Evolutionary conservation across 2,113 vertebrate species (phyloP).

Genomic region (Odocoileus virginianus): DNA sequence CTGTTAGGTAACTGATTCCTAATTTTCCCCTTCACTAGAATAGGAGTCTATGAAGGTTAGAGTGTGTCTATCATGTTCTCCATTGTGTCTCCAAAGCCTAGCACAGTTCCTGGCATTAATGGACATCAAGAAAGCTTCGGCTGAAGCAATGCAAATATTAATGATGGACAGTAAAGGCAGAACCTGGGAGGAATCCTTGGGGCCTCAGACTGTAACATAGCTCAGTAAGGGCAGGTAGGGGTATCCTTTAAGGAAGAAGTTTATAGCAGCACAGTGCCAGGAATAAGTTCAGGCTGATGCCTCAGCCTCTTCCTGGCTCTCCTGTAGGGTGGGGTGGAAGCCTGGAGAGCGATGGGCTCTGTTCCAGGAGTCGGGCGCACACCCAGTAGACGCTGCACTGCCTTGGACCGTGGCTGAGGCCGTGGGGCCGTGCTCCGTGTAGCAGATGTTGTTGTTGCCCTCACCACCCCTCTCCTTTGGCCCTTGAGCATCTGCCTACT

Average conservation of each 20-base stretch:
- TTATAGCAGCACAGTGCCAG: neutral
- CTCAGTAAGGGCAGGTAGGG: neutral
- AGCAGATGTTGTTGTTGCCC: neutral
- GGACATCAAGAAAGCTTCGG: neutral
- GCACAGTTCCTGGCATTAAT: neutral
- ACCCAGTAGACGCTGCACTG: neutral
- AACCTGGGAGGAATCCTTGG: neutral
- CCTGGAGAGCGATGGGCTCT: neutral
- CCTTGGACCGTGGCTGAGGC: neutral
- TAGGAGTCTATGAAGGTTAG: neutral
- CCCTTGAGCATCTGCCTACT: neutral
- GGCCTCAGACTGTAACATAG: neutral
- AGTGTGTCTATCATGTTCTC: neutral
- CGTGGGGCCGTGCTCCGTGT: rapidly evolving
- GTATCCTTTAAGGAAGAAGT: neutral
- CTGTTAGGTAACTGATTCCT: neutral
- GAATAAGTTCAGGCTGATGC: neutral
- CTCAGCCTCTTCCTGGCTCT: neutral
- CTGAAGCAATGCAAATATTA: neutral
- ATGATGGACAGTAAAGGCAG: neutral
- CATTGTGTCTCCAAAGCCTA: neutral
- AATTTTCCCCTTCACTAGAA: neutral
- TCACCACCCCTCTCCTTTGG: neutral
- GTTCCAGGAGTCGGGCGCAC: neutral
- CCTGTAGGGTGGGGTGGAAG: rapidly evolving